These are phyloP conservation scores for Epistrophella euchroma DNA, from an alignment of 2,888 invertebrate species.

Conservation along the genomic window DNA sequence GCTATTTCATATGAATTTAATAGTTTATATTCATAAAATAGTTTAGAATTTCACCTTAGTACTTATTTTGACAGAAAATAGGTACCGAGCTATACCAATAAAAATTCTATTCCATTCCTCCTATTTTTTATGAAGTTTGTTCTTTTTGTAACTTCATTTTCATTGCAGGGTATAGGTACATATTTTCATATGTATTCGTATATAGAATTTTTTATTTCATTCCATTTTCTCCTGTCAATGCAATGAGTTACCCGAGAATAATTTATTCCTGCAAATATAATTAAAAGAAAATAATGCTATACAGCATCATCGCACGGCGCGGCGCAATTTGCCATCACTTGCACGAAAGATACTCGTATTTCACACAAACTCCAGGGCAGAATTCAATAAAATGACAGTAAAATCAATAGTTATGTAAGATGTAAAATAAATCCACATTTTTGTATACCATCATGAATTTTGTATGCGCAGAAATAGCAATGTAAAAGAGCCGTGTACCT, in stretches of 20 bases:
- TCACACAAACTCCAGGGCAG: neutral
- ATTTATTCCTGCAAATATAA: slow-evolving; percentile 7
- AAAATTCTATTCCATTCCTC: no score
- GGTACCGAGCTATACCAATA: no score
- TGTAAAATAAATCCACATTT: slow-evolving; percentile 26
- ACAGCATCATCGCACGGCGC: neutral
- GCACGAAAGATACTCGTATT: neutral
- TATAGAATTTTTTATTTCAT: neutral
- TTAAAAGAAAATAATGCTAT: neutral
- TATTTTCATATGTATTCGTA: neutral
- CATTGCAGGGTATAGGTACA: neutral
- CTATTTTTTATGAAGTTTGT: no score
- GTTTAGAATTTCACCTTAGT: no score
- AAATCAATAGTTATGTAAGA: slow-evolving; percentile 21
- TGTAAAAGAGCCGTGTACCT: neutral
- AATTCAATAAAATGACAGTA: slow-evolving; percentile 9
- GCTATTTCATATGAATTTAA: no score
- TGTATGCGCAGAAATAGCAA: neutral
- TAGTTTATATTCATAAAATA: no score
- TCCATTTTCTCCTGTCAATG: neutral
- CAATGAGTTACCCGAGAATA: neutral
- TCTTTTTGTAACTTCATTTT: no score
- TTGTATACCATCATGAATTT: neutral
- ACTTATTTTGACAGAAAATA: no score
- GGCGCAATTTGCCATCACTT: neutral